Evolutionary conservation across 1,140 invertebrate species (phyloP), one percentile per base, ranked within the genome.

Genomic region (Zaprionus nigranus): DNA sequence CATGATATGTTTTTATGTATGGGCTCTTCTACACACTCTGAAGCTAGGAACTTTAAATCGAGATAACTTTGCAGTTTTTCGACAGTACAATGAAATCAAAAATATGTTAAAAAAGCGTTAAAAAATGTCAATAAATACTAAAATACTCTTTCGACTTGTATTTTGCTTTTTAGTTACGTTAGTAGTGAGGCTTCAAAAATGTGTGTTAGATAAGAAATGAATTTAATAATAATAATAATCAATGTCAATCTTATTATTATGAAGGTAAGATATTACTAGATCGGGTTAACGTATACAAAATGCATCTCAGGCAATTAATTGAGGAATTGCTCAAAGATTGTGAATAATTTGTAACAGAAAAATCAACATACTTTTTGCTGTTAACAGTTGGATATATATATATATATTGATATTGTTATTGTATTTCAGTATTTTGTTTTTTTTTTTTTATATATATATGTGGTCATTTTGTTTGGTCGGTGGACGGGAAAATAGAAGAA

Each of bases 401-500:
- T 67, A 57, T 20, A 58, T 40, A 24, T 60, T 17, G 46, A 22
- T 65, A 17, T 26, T 22, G 51, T 66, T 57, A 49, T 71, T 65
- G 30, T 60, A 61, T 62, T 36, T 69, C 34, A n/a, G 43, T 40
- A 22, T 59, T 13, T 65, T 56, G 70, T 62, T 77, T 49, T 24
- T 24, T 24, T n/a, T 24, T 24, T 24, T 26, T 56, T 38, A 30
- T 34, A 34, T 56, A 58, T 80, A 58, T 60, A 59, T 67, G 36
- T 73, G 40, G 63, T 77, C 60, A 68, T 74, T 70, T 82, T 70
- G 62, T 75, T 82, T 68, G 76, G 61, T 74, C 54, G 61, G 58
- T 78, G 66, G 74, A 71, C 78, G 77, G 70, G 64, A 77, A 78
- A 80, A 82, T 84, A 84, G 81, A 84, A 82, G 81, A 82, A 82